Base-by-base conservation (phyloP, 2,113 vertebrate species). In the Daphoenositta chrysoptera region DNA sequence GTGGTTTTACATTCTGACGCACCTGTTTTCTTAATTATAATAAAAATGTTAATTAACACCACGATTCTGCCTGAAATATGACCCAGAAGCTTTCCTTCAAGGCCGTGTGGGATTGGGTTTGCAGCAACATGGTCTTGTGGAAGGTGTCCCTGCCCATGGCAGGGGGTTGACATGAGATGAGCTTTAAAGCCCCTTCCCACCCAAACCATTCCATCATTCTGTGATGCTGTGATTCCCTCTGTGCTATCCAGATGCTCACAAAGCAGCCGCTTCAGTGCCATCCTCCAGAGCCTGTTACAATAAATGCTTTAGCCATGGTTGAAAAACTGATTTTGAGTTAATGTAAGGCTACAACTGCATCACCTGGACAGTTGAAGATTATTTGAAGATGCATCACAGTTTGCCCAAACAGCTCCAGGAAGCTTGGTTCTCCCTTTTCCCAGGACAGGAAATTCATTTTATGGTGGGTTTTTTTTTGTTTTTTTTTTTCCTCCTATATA, bases 141-240 rank as follows among this genome's bases (percentile, higher is more conserved):
- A 26, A 47, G 14, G 17, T 47, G 24, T 75, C 16, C 44, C 45
- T 60, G 45, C 33, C 37, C 7, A 10, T 51, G 51, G 39, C 30
- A 61, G 24, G 3, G 24, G 6, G 11, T 19, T 61, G 61, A 27
- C 18, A 54, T 0, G 0, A 54, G 15, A 27, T 68, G n/a, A 61
- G 19, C 10, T 76, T 26, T 40, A 10, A 31, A n/a, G 10, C 40
- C 21, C 16, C 24, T 75, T 82, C 40, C n/a, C 8, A 40, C 35
- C 54, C 70, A 69, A 69, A 24, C 40, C 30, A 69, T 54, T 40
- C 63, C n/a, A 5, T 35, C n/a, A 3, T 35, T 48, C 40, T 47
- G 5, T 53, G 45, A 4, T 82, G 39, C 53, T 75, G 45, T 22
- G 54, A 4, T 31, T 68, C 45, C 37, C 40, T 70, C 47, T 71